phyloP scores from a whole-genome alignment of 2,888 invertebrate species.

The Sturmia bella region DNA sequence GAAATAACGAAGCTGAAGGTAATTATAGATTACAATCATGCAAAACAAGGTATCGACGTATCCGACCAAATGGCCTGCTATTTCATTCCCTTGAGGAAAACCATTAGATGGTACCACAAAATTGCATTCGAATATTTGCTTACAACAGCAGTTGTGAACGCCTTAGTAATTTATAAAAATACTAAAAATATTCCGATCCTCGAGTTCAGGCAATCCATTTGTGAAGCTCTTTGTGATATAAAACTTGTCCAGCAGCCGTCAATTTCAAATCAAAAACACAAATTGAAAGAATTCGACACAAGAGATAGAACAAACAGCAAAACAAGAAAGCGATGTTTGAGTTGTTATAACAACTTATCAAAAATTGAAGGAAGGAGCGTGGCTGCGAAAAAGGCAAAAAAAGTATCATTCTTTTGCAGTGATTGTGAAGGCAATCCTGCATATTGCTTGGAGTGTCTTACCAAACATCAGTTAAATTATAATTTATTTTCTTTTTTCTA shows the following conservation, averaged over 20 bases:
- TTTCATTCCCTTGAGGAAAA: conserved; percentile 42
- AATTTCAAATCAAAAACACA: not conserved
- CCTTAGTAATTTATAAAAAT: conserved; percentile 77
- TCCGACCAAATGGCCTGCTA: conserved; percentile 41
- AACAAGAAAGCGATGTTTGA: conserved; percentile 30
- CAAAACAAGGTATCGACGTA: conserved; percentile 56
- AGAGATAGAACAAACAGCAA: conserved; percentile 22
- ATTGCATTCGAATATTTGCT: conserved; percentile 44
- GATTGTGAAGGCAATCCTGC: conserved; percentile 24
- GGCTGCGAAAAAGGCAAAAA: conserved; percentile 14
- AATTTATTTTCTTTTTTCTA: conserved; percentile 1
- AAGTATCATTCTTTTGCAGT: conserved; percentile 22
- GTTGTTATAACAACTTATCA: conserved; percentile 25
- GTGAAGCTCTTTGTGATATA: conserved; percentile 17
- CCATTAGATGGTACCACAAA: conserved; percentile 40
- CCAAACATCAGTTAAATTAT: conserved; percentile 22
- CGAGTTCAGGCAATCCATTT: conserved; percentile 42
- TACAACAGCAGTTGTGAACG: conserved; percentile 47
- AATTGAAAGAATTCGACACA: conserved; percentile 12
- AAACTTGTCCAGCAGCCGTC: conserved; percentile 25
- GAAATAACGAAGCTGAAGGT: conserved; percentile 44
- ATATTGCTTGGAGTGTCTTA: conserved; percentile 24
- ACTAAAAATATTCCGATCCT: conserved; percentile 18
- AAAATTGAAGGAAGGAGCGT: conserved; percentile 25
- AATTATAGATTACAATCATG: conserved; percentile 46